A percentile compares a stretch with the other conserved stretches of the same genome.
Conservation (phyloP, 2,113 vertebrate species). For the Melanerpes aurifrons region DNA sequence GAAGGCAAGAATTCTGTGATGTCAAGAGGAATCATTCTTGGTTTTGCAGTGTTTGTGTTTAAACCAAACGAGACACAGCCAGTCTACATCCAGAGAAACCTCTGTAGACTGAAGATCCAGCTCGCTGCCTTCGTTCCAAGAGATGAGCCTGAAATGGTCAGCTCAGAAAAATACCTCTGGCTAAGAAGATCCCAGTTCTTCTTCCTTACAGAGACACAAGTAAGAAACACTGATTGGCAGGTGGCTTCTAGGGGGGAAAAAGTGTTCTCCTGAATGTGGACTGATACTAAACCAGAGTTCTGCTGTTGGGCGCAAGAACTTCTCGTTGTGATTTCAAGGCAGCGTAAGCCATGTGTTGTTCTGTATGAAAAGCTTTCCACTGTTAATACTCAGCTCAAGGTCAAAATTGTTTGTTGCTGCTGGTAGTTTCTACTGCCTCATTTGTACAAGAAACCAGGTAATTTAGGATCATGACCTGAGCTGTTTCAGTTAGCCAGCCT, state of each 20-base stretch:
- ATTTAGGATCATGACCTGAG: not conserved
- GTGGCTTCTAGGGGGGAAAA: not conserved
- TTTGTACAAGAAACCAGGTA: not conserved
- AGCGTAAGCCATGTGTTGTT: not conserved
- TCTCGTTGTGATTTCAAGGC: not conserved
- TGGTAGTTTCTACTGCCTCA: not conserved
- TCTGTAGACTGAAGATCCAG: slow-evolving; percentile 83
- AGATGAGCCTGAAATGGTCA: slow-evolving; percentile 80
- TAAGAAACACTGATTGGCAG: slow-evolving; percentile 60
- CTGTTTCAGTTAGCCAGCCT: not conserved
- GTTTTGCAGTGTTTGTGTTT: slow-evolving; percentile 91
- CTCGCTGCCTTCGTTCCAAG: slow-evolving; percentile 88
- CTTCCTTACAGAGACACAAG: slow-evolving; percentile 87
- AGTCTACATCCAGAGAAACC: slow-evolving; percentile 84
- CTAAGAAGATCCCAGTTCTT: slow-evolving; percentile 90
- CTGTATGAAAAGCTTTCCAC: not conserved
- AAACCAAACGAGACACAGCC: slow-evolving; percentile 89
- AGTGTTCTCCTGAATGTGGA: not conserved
- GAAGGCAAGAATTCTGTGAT: not conserved
- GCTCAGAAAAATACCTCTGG: slow-evolving; percentile 86
- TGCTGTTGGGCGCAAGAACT: not conserved
- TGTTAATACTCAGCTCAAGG: not conserved
- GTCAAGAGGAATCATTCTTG: not conserved
- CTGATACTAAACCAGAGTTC: not conserved
- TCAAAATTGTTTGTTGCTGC: not conserved